These are phyloP conservation scores for Caenorhabditis wallacei DNA, from an alignment of 2,888 invertebrate species.

Conservation along the genomic window DNA sequence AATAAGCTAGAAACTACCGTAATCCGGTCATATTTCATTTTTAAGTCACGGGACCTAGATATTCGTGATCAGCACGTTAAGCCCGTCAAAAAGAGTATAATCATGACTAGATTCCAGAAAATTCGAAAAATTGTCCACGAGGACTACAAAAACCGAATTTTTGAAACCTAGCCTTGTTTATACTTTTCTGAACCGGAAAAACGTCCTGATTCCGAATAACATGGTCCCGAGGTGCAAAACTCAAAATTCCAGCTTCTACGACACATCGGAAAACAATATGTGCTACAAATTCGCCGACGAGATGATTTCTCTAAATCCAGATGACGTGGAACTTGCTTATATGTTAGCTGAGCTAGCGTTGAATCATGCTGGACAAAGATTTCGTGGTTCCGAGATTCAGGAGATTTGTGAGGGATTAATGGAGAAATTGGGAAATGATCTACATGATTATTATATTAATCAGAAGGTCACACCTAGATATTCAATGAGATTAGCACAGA, in stretches of 20 bases:
- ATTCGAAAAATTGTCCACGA: too few relatives aligned
- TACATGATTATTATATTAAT: conserved; percentile 45
- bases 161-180: too few relatives aligned
- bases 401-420: conserved; percentile 24
- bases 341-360: conserved; percentile 23
- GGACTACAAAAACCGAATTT: too few relatives aligned
- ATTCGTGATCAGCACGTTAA: too few relatives aligned
- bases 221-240: too few relatives aligned
- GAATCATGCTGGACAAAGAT: conserved; percentile 20
- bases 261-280: conserved; percentile 36
- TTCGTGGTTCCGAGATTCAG: conserved; percentile 33
- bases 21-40: too few relatives aligned
- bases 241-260: conserved; percentile 27
- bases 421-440: conserved; percentile 16
- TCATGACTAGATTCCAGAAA: too few relatives aligned
- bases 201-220: too few relatives aligned
- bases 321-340: conserved; percentile 32
- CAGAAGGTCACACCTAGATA: conserved; percentile 29
- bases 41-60: too few relatives aligned
- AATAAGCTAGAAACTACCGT: too few relatives aligned
- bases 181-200: too few relatives aligned
- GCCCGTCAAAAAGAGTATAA: too few relatives aligned
- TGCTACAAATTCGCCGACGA: conserved; percentile 28
- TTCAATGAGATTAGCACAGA: conserved; percentile 23
- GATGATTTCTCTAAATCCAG: conserved; percentile 24